These are phyloP conservation scores for Pseudomugil tenellus DNA, from an alignment of 2,797 vertebrate species.

Conservation along the genomic window DNA sequence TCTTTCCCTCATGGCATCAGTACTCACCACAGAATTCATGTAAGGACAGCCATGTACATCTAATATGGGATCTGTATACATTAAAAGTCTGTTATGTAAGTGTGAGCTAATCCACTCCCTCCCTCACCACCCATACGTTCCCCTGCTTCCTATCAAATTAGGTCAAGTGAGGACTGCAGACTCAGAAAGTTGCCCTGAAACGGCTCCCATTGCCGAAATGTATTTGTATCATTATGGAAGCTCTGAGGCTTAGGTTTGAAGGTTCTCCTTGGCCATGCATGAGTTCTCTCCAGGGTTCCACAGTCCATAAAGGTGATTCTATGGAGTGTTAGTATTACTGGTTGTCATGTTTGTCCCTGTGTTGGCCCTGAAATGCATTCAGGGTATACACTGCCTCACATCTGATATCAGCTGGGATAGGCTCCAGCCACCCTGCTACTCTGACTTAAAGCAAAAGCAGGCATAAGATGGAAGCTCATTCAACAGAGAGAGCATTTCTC, in stretches of 20 bases:
- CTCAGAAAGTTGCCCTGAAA: slow-evolving; percentile 30
- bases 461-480: not conserved
- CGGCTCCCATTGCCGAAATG: slow-evolving; percentile 19
- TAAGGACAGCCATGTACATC: slow-evolving; percentile 22
- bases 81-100: slow-evolving; percentile 77
- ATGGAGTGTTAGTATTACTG: too few species aligned
- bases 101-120: slow-evolving; percentile 34
- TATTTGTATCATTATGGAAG: slow-evolving; percentile 37
- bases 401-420: too few species aligned
- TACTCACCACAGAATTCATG: slow-evolving; percentile 14
- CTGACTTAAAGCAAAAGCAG: too few species aligned
- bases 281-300: too few species aligned
- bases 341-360: too few species aligned
- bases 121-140: slow-evolving; percentile 56
- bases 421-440: too few species aligned
- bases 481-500: slow-evolving; percentile 13
- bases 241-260: too few species aligned
- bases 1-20: slow-evolving; percentile 19
- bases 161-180: slow-evolving; percentile 80
- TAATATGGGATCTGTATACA: slow-evolving; percentile 60
- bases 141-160: slow-evolving; percentile 59
- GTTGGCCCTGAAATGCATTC: too few species aligned
- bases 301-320: too few species aligned
- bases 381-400: too few species aligned
- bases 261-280: too few species aligned